phyloP scores from a whole-genome alignment of 2,797 vertebrate species.

The Leuciscus waleckii region DNA sequence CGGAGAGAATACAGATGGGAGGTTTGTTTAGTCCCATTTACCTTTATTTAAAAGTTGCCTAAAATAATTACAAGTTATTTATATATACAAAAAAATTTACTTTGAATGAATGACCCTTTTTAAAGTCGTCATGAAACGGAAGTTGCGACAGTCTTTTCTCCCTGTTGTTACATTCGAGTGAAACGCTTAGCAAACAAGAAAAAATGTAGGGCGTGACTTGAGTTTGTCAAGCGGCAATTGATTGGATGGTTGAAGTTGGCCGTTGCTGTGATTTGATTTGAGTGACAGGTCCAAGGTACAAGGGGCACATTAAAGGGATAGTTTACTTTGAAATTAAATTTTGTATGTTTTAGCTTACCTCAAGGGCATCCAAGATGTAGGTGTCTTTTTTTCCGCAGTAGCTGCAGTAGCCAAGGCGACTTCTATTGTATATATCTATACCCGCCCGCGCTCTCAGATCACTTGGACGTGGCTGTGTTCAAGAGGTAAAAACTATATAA shows the following conservation, averaged over 20 bases:
- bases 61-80: not conserved
- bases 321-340: no score
- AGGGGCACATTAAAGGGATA: no score
- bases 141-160: not conserved
- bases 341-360: no score
- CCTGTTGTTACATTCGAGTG: not conserved
- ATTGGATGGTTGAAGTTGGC: not conserved
- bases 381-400: no score
- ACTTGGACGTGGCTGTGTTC: no score
- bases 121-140: no score
- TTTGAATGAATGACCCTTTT: not conserved
- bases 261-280: not conserved
- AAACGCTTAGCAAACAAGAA: not conserved
- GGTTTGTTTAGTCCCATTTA: constrained; percentile 68
- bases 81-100: not conserved
- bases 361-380: no score
- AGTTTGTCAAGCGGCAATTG: not conserved
- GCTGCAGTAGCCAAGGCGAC: no score
- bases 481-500: no score
- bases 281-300: not conserved
- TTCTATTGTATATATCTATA: no score
- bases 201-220: not conserved
- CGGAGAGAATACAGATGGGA: constrained; percentile 81
- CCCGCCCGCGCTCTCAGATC: no score
- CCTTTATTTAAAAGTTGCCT: not conserved